These are phyloP conservation scores for Narcine bancroftii DNA, from an alignment of 2,113 vertebrate species.

Conservation along the genomic window DNA sequence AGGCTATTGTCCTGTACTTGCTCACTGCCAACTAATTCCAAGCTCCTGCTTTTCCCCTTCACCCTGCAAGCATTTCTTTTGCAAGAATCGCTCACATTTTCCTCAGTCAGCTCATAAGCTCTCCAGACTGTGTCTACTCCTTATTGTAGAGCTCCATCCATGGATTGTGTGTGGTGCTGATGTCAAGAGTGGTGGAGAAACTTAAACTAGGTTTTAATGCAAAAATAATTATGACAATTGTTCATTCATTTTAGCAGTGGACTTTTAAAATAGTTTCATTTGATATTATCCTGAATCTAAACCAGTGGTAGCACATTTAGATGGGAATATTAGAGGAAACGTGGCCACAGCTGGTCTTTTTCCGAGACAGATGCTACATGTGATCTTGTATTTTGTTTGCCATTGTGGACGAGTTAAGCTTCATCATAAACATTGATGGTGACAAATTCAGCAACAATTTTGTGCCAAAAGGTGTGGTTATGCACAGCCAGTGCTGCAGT, in stretches of 20 bases:
- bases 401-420: neutral
- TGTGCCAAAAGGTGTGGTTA: conserved; percentile 35
- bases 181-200: neutral
- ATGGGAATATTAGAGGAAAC: neutral
- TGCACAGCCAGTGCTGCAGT: conserved; percentile 26
- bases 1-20: neutral
- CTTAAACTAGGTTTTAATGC: neutral
- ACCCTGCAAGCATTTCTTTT: too few relatives aligned
- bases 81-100: neutral
- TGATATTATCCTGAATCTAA: neutral
- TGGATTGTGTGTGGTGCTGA: neutral
- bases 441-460: neutral
- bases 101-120: neutral
- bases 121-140: neutral
- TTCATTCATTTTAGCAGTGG: too few relatives aligned
- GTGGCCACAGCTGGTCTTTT: neutral
- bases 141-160: neutral
- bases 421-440: too few relatives aligned
- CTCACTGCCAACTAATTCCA: neutral
- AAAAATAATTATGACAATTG: too few relatives aligned
- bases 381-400: neutral
- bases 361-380: neutral
- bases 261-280: neutral
- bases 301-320: neutral
- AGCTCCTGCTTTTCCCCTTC: neutral